These are phyloP conservation scores for Thecophora atra DNA, from an alignment of 2,888 invertebrate species.

Conservation along the genomic window DNA sequence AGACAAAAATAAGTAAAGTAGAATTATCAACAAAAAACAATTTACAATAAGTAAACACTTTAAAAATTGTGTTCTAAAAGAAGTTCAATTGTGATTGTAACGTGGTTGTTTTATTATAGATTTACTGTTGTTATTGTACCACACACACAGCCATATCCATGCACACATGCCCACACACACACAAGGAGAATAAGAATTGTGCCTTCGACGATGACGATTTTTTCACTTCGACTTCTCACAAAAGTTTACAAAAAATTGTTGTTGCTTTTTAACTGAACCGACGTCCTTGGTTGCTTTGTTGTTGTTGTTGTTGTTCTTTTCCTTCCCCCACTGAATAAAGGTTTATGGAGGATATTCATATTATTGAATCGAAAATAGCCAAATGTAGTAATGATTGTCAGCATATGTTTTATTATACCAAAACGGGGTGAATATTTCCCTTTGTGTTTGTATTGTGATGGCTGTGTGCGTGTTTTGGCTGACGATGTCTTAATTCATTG, in stretches of 20 bases:
- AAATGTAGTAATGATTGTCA: conserved; percentile 30
- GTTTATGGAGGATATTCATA: conserved; percentile 38
- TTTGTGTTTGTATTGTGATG: conserved; percentile 30
- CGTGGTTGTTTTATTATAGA: conserved; percentile 16
- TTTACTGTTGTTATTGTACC: conserved; percentile 1
- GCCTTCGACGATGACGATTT: conserved; percentile 42
- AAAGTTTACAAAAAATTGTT: conserved; percentile 39
- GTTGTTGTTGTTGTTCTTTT: conserved; percentile 47
- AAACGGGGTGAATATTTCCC: conserved; percentile 1
- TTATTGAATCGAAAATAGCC: conserved; percentile 22
- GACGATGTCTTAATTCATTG: conserved; percentile 35
- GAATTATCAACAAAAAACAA: conserved; percentile 6
- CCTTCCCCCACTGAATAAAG: conserved; percentile 22
- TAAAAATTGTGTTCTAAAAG: conserved; percentile 35
- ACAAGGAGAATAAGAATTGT: conserved; percentile 6
- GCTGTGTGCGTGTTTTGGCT: conserved; percentile 6
- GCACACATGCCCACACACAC: too few relatives aligned
- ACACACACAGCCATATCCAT: too few relatives aligned
- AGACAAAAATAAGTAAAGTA: conserved; percentile 12
- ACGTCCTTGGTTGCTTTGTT: not conserved
- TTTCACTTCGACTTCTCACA: conserved; percentile 32
- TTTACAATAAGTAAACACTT: conserved; percentile 22
- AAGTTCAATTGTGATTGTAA: conserved; percentile 35
- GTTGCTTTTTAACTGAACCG: not conserved
- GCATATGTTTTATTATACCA: conserved; percentile 36